Conservation (phyloP, 1,140 invertebrate species). For the Pristionchus pacificus region DNA sequence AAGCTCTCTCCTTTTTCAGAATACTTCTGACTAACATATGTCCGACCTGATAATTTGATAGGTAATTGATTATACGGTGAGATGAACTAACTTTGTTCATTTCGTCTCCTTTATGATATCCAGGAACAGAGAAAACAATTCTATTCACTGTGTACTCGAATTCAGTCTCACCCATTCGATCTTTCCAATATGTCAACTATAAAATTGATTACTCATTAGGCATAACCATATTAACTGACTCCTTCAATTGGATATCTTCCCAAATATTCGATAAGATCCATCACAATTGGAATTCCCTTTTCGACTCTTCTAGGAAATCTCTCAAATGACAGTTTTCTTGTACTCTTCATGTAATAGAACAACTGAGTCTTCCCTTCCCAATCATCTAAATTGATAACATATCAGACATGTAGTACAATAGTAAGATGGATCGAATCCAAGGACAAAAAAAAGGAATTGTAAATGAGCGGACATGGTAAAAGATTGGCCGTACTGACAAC, state of each 20-base stretch:
- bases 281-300: no score
- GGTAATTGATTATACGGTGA: neutral
- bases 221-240: no score
- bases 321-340: no score
- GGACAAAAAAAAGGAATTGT: no score
- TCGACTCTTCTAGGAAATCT: no score
- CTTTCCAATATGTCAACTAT: no score
- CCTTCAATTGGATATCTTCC: no score
- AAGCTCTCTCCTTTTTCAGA: no score
- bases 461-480: constrained; percentile 1
- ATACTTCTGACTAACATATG: neutral
- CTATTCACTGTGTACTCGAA: constrained; percentile 4
- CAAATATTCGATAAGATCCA: constrained; percentile 24
- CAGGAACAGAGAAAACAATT: constrained; percentile 21
- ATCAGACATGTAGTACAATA: no score
- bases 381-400: constrained; percentile 9
- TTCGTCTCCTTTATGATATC: constrained; percentile 8
- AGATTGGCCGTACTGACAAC: constrained; percentile 18
- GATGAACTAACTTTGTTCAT: constrained; percentile 7
- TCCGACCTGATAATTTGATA: neutral
- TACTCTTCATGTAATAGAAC: constrained; percentile 1
- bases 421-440: no score
- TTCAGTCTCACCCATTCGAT: neutral
- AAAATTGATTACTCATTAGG: no score
- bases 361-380: neutral